Conservation (phyloP, 2,797 vertebrate species). For the Huso huso region DNA sequence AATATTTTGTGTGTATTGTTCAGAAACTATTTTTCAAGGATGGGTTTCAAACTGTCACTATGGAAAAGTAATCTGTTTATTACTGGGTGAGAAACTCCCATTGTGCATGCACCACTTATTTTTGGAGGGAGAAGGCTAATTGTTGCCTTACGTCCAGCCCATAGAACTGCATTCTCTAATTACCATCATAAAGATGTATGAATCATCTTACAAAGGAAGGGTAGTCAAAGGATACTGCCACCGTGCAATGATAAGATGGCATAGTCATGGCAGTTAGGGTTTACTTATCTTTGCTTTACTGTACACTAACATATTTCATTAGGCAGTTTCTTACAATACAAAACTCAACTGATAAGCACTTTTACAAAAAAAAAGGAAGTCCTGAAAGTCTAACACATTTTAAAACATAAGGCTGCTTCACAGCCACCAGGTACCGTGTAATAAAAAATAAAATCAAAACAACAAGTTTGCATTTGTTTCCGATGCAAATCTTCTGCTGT, state of each 20-base stretch:
- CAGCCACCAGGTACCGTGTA: too few species aligned
- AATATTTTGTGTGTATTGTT: too few species aligned
- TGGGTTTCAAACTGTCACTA: neutral
- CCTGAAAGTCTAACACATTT: too few species aligned
- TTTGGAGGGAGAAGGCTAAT: constrained; percentile 27
- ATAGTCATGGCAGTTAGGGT: constrained; percentile 14
- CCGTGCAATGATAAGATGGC: constrained; percentile 15
- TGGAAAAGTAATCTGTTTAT: constrained; percentile 22
- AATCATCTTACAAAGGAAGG: constrained; percentile 10
- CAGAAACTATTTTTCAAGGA: neutral
- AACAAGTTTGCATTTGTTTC: too few species aligned
- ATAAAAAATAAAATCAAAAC: too few species aligned
- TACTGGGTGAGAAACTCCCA: constrained; percentile 28
- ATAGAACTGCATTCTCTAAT: constrained; percentile 23
- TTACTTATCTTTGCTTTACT: constrained; percentile 5
- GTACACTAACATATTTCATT: constrained; percentile 12
- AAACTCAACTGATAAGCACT: too few species aligned
- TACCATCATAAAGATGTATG: constrained; percentile 25
- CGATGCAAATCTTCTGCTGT: too few species aligned
- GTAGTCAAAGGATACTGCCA: constrained; percentile 14
- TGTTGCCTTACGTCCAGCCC: constrained; percentile 29
- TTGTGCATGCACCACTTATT: constrained; percentile 25
- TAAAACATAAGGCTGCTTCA: too few species aligned
- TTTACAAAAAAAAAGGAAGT: too few species aligned
- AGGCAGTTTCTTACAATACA: too few species aligned